Evolutionary conservation across 2,113 vertebrate genomes (phyloP).

Genomic region (Cryptotis parvus): DNA sequence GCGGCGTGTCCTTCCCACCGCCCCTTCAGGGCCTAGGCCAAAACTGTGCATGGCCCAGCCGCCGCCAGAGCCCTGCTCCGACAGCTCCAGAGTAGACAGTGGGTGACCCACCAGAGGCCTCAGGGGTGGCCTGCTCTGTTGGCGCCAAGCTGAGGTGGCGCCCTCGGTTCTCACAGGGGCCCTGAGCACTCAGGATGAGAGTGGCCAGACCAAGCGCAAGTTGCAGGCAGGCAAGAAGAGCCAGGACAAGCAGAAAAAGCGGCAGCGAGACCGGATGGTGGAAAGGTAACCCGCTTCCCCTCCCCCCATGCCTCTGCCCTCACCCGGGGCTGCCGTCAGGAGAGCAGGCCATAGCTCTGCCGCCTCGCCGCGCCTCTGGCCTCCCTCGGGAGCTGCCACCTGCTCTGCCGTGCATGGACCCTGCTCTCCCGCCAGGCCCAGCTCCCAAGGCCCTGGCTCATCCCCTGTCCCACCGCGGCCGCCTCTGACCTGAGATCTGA

Average conservation of each 20-base stretch:
- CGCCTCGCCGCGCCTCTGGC: slow-evolving; percentile 72
- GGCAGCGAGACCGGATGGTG: slow-evolving; percentile 91
- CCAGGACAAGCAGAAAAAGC: slow-evolving; percentile 91
- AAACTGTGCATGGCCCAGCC: slow-evolving; percentile 13
- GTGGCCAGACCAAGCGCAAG: slow-evolving; percentile 85
- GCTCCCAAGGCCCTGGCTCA: slow-evolving; percentile 73
- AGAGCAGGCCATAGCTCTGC: slow-evolving; percentile 71
- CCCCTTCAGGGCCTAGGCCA: slow-evolving; percentile 7
- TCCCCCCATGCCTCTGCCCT: slow-evolving; percentile 67
- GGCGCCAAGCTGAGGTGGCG: neutral
- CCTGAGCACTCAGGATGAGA: slow-evolving; percentile 87
- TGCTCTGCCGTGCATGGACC: slow-evolving; percentile 82
- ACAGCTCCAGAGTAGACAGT: slow-evolving; percentile 46
- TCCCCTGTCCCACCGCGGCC: slow-evolving; percentile 71
- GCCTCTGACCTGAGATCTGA: slow-evolving; percentile 71
- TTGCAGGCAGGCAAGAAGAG: slow-evolving; percentile 85
- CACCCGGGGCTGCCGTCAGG: slow-evolving; percentile 62
- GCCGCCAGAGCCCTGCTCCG: slow-evolving; percentile 31
- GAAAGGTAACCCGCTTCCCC: slow-evolving; percentile 90
- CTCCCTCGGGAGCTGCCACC: slow-evolving; percentile 71
- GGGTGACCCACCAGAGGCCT: slow-evolving; percentile 45
- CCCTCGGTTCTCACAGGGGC: slow-evolving; percentile 69
- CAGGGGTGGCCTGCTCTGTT: neutral
- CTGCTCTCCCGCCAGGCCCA: slow-evolving; percentile 77
- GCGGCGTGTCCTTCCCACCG: neutral